Base-by-base conservation (phyloP, 2,113 vertebrate genomes). In the Corapipo altera region DNA sequence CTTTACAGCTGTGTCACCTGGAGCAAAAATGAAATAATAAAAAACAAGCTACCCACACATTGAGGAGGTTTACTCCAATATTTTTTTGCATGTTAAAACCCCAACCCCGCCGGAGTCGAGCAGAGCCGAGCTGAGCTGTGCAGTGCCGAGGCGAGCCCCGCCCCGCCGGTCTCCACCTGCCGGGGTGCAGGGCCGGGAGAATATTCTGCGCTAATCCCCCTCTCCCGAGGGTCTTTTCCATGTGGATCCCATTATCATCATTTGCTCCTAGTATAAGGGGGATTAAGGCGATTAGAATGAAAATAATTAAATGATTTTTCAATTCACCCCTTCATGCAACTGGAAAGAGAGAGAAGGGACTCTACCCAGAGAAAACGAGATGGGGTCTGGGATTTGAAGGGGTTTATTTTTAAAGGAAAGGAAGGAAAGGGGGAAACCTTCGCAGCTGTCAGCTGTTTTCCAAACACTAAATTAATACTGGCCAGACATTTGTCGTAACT, bases 381-480 rank as follows among this genome's bases (percentile, higher is more conserved):
- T 1, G 20, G 39, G 33, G 6, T 11, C 43, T 67, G 35, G 6
- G 11, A 8, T 33, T 46, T 15, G 46, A 49, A 88, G 43, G 32
- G 32, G 4, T 2, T 35, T 43, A 15, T 65, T 95, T 70, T 71
- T 54, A 74, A 84, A 72, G 27, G 15, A 59, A 58, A 9, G 12
- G 23, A 14, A 39, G 33, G 15, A 58, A 66, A 39, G 1, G 8
- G 10, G 19, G 7, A 1, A 21, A 10, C 22, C 49, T 64, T 88
- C 33, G 5, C 92, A 96, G 95, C 96, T 97, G 96, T 97, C 97
- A 97, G 66, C 87, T 93, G 64, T 93, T 97, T 97, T 95, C 97
- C 97, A 97, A 97, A 97, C 97, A 82, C 49, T 37, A 64, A 78
- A 96, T 96, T 96, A 98, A 97, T 58, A 81, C 84, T 98, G 89